phyloP scores from a whole-genome alignment of 2,888 invertebrate genomes.

The Euplexia lucipara region DNA sequence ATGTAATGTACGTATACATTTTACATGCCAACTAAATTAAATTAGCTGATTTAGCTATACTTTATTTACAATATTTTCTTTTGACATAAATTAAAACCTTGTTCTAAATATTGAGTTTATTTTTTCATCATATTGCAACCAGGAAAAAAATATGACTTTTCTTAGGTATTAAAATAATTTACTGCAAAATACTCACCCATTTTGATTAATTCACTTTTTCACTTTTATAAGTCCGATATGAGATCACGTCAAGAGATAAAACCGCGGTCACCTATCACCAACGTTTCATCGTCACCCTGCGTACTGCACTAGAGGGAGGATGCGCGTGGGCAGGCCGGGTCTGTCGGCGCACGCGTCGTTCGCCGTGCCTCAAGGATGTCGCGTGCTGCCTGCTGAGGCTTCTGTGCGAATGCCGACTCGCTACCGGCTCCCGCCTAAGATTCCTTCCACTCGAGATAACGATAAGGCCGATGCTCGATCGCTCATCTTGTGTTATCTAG shows the following conservation, averaged over 20 bases:
- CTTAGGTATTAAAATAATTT: neutral
- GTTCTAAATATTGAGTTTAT: no score
- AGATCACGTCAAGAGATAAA: constrained; percentile 83
- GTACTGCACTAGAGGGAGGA: constrained; percentile 71
- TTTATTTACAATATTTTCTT: neutral
- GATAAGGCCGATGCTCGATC: constrained; percentile 84
- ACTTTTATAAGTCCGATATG: constrained; percentile 80
- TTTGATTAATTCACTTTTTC: constrained; percentile 80
- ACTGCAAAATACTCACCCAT: constrained; percentile 81
- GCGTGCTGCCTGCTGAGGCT: constrained; percentile 88
- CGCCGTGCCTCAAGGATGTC: constrained; percentile 84
- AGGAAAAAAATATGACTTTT: neutral
- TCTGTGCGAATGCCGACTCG: constrained; percentile 86
- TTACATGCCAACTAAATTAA: neutral
- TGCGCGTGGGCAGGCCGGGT: constrained; percentile 74
- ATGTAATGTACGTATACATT: neutral
- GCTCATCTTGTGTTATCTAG: constrained; percentile 86
- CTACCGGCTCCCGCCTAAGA: constrained; percentile 81
- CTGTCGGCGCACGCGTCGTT: constrained; percentile 70
- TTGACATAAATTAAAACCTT: no score
- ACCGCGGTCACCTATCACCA: constrained; percentile 77
- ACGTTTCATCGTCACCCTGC: constrained; percentile 86
- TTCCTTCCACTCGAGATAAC: constrained; percentile 87
- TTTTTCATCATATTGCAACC: neutral
- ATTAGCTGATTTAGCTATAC: neutral